Base-by-base conservation (phyloP, 2,113 vertebrate species). In the Nannobrachium achirus region DNA sequence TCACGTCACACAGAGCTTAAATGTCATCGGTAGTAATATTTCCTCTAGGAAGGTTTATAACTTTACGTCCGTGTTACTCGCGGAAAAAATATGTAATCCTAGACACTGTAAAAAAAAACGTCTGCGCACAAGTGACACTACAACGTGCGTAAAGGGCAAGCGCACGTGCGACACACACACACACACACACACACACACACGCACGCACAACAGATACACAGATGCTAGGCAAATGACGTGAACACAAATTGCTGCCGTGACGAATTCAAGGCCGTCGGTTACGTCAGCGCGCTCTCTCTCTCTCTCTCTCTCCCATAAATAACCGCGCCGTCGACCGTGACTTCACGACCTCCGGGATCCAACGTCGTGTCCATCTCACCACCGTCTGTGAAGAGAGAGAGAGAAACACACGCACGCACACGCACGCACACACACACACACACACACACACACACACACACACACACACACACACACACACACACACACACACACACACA, bases 371-470 rank as follows among this genome's bases (percentile, higher is more conserved):
- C 63, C 79, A 68, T 49, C 60, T 73, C 57, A 9, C 62, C 65
- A 10, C 48, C 52, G 42, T 78, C 89, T 89, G 86, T 16, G 40
- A 76, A 71, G 71, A 72, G 48, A 84, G 69, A 86, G 66, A 80
- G 16, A 33, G 11, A 33, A 7, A 5, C 3, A 4, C 7, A 38
- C 60, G 19, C 25, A 33, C 25, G 6, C 25, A 4, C 25, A 4
- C 25, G 6, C 25, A 4, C 25, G 6, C 25, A 33, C 25, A 33
- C 25, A 33, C 25, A 33, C 25, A 33, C 1, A 2, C 25, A 33
- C 25, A 33, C 25, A 33, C 7, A 38, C 60, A 45, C 25, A 33
- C 25, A 33, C 25, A 4, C 25, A 4, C 25, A 33, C 25, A 4
- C 25, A 33, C 25, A 33, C 25, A 33, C 25, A 33, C 25, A 33